Base-by-base conservation (phyloP, 2,113 vertebrate species). In the Neogale vison region DNA sequence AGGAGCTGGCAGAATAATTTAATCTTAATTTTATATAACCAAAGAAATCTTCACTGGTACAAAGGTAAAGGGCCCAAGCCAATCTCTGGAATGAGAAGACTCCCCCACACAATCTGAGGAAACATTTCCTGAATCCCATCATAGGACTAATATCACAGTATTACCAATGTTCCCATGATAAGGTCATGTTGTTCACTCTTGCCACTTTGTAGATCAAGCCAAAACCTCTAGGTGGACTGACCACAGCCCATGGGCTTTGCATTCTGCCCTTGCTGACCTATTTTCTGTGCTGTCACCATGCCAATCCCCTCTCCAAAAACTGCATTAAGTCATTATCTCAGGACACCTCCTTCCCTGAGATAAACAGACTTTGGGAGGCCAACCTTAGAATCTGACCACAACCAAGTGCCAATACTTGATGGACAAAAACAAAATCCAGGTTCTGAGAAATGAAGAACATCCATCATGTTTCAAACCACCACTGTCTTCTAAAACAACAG, bases 111-210 rank as follows among this genome's bases (percentile, higher is more conserved):
- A 18, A 67, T n/a, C 29, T 14, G 26, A 61, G 31, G n/a, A 93
- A 81, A 45, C 29, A 42, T 39, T 71, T 93, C 47, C 67, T 36
- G 14, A 50, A 63, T 34, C 42, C 29, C 21, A 26, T 3, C 6
- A 24, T 6, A 7, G 14, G 26, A 31, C 4, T 3, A 7, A 42
- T 21, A 36, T 1, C 50, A 23, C 6, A 5, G 18, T 4, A 59
- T 24, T 18, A 74, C n/a, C 12, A 36, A 3, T 7, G 36, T 61
- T 76, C 57, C 72, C 26, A 21, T 13, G 2, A 34, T 14, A 89
- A 13, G 0, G 11, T 7, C 57, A 26, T 1, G 3, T 6, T 29
- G 15, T 61, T 21, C 11, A 8, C 59, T 42, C 50, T 18, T 26
- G 23, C n/a, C 29, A 24, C 34, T 1, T 34, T 83, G 24, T 18